Evolutionary conservation across 2,888 invertebrate species (phyloP).

Genomic region (Apotomis capreana): DNA sequence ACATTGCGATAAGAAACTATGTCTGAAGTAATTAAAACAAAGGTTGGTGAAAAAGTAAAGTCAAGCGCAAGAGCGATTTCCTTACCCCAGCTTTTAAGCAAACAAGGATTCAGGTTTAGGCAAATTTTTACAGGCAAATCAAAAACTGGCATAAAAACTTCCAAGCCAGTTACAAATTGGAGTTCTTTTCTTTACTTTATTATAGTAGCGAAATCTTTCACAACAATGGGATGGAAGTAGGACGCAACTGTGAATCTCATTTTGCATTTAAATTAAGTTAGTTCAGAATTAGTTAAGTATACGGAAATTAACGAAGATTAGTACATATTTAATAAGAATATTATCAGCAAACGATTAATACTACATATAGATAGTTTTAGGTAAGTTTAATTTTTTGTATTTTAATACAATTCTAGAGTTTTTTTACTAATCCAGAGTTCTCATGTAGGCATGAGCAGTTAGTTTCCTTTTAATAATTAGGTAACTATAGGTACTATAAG

Average conservation of each 20-base stretch:
- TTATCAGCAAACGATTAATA: no score
- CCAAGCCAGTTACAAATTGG: constrained; percentile 64
- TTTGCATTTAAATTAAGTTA: constrained; percentile 49
- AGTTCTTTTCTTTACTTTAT: constrained; percentile 54
- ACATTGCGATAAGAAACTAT: no score
- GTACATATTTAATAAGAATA: no score
- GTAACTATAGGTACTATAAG: no score
- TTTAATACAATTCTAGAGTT: no score
- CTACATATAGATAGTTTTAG: no score
- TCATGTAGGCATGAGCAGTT: no score
- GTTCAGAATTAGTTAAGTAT: constrained; percentile 1
- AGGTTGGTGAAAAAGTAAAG: neutral
- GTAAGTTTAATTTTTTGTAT: no score
- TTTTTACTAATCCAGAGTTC: no score
- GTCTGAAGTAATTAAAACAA: no score
- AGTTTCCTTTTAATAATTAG: no score
- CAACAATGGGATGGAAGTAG: constrained; percentile 52
- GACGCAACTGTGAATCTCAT: constrained; percentile 30
- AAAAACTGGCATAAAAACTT: constrained; percentile 67
- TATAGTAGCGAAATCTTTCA: constrained; percentile 56
- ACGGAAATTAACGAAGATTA: neutral
- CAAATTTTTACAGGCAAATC: constrained; percentile 60
- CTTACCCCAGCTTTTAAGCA: constrained; percentile 6
- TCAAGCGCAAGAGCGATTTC: neutral
- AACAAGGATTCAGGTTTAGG: constrained; percentile 5